Percentiles rank a stretch among this genome's conserved stretches.
Evolutionary conservation across 1,140 invertebrate genomes (phyloP).

Genomic region (Cepaea nemoralis): DNA sequence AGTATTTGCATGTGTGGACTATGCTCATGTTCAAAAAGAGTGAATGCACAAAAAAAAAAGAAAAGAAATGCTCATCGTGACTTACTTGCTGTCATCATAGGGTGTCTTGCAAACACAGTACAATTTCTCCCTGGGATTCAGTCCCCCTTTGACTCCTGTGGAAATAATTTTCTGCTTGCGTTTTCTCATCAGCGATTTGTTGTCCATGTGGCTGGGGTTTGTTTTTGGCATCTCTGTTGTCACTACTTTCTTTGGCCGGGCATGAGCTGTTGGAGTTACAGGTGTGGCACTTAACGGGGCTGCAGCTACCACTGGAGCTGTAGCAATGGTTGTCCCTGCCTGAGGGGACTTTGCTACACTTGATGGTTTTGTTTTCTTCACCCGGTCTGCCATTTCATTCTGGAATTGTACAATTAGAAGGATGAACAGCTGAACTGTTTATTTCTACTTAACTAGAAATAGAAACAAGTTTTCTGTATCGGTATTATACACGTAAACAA

Average conservation of each 20-base stretch:
- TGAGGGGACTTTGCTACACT: slow-evolving; percentile 28
- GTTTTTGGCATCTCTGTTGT: slow-evolving; percentile 1
- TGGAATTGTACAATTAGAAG: slow-evolving; percentile 29
- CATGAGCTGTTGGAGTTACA: slow-evolving; percentile 11
- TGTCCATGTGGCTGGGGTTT: background rate
- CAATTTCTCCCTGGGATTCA: slow-evolving; percentile 76
- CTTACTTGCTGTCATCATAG: slow-evolving; percentile 84
- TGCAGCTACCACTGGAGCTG: background rate
- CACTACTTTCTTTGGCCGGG: slow-evolving; percentile 1
- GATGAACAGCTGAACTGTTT: background rate
- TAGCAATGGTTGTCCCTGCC: background rate
- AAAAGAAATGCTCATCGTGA: too few relatives aligned
- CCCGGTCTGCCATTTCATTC: slow-evolving; percentile 56
- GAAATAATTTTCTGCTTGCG: slow-evolving; percentile 70
- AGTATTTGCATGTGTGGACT: too few relatives aligned
- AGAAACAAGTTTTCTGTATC: too few relatives aligned
- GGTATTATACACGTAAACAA: too few relatives aligned
- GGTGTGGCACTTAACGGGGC: background rate
- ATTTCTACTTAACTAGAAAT: too few relatives aligned
- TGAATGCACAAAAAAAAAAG: background rate
- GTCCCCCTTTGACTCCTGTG: slow-evolving; percentile 55
- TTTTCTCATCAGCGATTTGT: slow-evolving; percentile 44
- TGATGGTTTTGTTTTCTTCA: slow-evolving; percentile 42
- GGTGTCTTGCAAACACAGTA: slow-evolving; percentile 94
- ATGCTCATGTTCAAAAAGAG: too few relatives aligned